A percentile compares a stretch with the other conserved stretches of the same genome.
Evolutionary conservation across 2,113 vertebrate genomes (phyloP).

Genomic region (Caracal caracal): DNA sequence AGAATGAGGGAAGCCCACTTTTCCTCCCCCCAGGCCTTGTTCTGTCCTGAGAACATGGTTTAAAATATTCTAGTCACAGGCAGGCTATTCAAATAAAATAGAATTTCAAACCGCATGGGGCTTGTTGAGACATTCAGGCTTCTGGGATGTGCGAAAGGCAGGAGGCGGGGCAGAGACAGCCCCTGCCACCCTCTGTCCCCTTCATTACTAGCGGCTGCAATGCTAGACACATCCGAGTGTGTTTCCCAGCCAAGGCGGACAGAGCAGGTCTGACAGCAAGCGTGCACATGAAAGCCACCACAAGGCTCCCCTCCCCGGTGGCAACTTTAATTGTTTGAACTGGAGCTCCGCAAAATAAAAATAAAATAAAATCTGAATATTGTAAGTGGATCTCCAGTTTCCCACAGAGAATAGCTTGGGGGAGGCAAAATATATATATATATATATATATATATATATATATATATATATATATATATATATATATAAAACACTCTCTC

Average conservation of each 20-base stretch:
- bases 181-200: conserved; percentile 71
- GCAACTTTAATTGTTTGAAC: conserved; percentile 85
- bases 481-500: not conserved
- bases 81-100: conserved; percentile 86
- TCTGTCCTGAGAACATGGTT: conserved; percentile 76
- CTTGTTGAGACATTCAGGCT: conserved; percentile 81
- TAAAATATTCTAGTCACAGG: conserved; percentile 86
- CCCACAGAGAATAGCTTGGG: conserved; percentile 74
- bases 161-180: conserved; percentile 52
- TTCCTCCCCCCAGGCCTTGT: not conserved
- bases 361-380: conserved; percentile 78
- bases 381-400: conserved; percentile 76
- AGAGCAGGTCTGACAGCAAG: conserved; percentile 72
- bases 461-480: not conserved
- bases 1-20: not conserved
- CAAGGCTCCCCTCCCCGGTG: conserved; percentile 53
- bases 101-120: conserved; percentile 82
- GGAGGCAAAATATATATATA: not conserved
- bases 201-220: conserved; percentile 82
- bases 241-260: conserved; percentile 73
- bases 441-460: not conserved
- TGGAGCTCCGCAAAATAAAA: conserved; percentile 79
- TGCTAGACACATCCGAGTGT: conserved; percentile 66
- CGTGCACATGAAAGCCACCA: conserved; percentile 67
- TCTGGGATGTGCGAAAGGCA: conserved; percentile 80